Percentiles rank a stretch among this genome's conserved stretches.
Conservation (phyloP, 2,113 vertebrate species). For the Scopus umbretta region DNA sequence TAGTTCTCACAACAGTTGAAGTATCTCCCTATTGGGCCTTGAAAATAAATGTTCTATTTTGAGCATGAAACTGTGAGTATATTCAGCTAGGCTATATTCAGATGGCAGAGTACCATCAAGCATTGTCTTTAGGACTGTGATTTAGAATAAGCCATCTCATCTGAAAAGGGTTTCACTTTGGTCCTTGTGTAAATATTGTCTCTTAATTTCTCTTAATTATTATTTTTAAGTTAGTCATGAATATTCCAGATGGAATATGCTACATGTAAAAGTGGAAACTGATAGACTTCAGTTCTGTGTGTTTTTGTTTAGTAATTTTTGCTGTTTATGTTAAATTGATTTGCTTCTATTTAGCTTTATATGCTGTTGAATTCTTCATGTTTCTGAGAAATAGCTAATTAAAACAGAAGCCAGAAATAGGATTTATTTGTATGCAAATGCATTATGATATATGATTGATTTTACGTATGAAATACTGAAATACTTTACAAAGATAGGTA, state of each 20-base stretch:
- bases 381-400: not conserved
- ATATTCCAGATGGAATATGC: not conserved
- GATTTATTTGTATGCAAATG: not conserved
- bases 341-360: not conserved
- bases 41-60: not conserved
- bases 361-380: not conserved
- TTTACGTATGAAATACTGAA: not conserved
- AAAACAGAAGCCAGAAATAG: not conserved
- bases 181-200: not conserved
- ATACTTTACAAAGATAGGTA: not conserved
- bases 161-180: not conserved
- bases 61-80: not conserved
- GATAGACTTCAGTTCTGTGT: not conserved
- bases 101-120: not conserved
- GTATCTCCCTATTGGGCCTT: not conserved
- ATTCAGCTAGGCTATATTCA: not conserved
- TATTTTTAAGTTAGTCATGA: not conserved
- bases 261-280: not conserved
- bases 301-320: not conserved
- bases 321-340: not conserved
- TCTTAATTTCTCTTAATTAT: not conserved
- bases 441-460: not conserved
- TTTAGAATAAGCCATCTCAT: not conserved
- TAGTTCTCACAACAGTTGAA: not conserved
- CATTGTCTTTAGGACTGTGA: not conserved